phyloP scores from a whole-genome alignment of 2,797 vertebrate genomes.

The Poeciliopsis paucimaculata region DNA sequence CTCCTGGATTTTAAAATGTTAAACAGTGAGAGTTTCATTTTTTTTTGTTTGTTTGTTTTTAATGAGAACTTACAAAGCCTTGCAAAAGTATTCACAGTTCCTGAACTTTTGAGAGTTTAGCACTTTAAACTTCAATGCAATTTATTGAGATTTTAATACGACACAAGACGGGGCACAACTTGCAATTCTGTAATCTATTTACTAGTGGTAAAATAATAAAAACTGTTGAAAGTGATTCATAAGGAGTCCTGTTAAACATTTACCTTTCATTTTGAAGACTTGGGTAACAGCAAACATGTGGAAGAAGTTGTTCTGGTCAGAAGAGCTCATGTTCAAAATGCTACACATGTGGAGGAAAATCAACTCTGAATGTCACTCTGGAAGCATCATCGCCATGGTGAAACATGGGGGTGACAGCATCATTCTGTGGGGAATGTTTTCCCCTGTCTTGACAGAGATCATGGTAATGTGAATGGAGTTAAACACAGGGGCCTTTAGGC shows the following conservation, averaged over 20 bases:
- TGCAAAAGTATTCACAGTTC: neutral
- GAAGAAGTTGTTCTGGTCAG: neutral
- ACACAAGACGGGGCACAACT: neutral
- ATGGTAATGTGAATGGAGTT: neutral
- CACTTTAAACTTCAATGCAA: neutral
- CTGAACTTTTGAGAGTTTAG: neutral
- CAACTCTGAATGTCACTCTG: neutral
- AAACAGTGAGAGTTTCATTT: neutral
- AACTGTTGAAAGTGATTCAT: neutral
- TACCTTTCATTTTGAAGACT: neutral
- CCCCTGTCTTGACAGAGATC: neutral
- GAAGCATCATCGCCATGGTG: neutral
- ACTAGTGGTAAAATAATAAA: neutral
- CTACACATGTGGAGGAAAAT: neutral
- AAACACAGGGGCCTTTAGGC: neutral
- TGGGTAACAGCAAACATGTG: neutral
- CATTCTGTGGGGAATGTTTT: neutral
- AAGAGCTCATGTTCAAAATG: neutral
- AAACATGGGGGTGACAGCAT: neutral
- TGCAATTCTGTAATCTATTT: neutral
- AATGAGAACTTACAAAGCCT: neutral
- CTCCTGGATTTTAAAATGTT: constrained; percentile 9
- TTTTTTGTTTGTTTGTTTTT: neutral
- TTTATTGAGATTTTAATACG: neutral
- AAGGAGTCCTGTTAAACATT: neutral